A percentile compares a stretch with the other conserved stretches of the same genome.
Evolutionary conservation across 1,140 invertebrate species (phyloP).

Genomic region (Drosophila serrata): DNA sequence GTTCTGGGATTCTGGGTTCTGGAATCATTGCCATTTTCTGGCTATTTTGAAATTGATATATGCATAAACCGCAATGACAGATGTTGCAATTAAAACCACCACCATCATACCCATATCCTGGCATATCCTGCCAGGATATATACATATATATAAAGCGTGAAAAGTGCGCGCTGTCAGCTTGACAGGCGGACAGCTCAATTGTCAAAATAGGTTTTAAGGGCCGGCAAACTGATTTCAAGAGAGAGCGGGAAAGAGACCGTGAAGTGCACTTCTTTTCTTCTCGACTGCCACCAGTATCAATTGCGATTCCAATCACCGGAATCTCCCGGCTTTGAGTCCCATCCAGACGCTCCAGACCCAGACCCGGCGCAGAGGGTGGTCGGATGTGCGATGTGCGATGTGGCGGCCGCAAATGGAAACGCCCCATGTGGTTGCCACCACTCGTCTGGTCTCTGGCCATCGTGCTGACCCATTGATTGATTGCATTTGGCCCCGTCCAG

Average conservation of each 20-base stretch:
- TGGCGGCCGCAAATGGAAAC: slow-evolving; percentile 80
- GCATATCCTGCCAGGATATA: slow-evolving; percentile 1
- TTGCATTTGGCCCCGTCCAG: slow-evolving; percentile 66
- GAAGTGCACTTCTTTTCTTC: slow-evolving; percentile 43
- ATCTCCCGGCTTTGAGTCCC: slow-evolving; percentile 21
- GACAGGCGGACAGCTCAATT: slow-evolving; percentile 82
- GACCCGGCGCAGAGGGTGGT: slow-evolving; percentile 63
- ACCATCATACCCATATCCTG: slow-evolving; percentile 19
- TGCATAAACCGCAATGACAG: slow-evolving; percentile 85
- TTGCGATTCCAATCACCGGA: slow-evolving; percentile 16
- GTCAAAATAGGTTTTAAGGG: slow-evolving; percentile 85
- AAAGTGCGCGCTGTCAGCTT: slow-evolving; percentile 73
- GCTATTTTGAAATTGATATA: slow-evolving; percentile 83
- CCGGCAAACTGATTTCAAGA: slow-evolving; percentile 71
- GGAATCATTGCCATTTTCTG: slow-evolving; percentile 66
- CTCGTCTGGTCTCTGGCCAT: slow-evolving; percentile 58
- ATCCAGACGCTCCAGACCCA: slow-evolving; percentile 4
- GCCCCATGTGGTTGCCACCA: slow-evolving; percentile 77
- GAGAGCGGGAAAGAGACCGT: slow-evolving; percentile 45
- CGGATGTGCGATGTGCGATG: slow-evolving; percentile 49
- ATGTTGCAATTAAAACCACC: slow-evolving; percentile 84
- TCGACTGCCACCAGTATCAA: slow-evolving; percentile 11
- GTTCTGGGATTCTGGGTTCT: slow-evolving; percentile 38
- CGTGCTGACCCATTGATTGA: slow-evolving; percentile 82
- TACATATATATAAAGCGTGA: slow-evolving; percentile 34